Base-by-base conservation (phyloP, 2,888 invertebrate genomes). In the Lithophane socia region DNA sequence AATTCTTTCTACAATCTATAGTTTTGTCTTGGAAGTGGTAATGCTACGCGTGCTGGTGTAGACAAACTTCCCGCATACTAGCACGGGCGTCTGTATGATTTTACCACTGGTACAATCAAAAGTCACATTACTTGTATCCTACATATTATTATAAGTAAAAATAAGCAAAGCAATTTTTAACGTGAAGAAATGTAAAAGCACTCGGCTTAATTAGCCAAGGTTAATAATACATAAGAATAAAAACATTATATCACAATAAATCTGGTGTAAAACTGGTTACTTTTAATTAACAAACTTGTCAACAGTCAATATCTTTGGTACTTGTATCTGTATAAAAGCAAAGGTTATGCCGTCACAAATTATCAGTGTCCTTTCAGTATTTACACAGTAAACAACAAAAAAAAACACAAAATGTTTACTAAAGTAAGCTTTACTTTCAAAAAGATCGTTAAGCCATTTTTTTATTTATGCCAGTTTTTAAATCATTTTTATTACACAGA, bases 191-290 rank as follows among this genome's bases (percentile, higher is more conserved):
- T 79, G 24, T 66, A 61, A 81, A 82, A 60, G 24, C 13, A 47
- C 24, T 8, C 10, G 24, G 52, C n/a, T 13, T 76, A 78, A 68
- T 24, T 67, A 21, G 24, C 24, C 42, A 80, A 82, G 77, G 68
- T 42, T 18, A n/a, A 42, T 44, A 82, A 63, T 29, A 60, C 9
- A 13, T 47, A 54, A 21, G 16, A 64, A 21, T 47, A 37, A 49
- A 64, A 44, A 10, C 1, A 54, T 13, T 75, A 37, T 76, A 79
- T 37, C 52, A 65, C 58, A 60, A 60, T 60, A 52, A 65, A 77
- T 69, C 42, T 29, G 65, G 58, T 16, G 12, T 3, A n/a, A 9
- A 83, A 83, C 80, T 64, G 63, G 84, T 78, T 67, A 37, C 42
- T 61, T 54, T 24, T 13, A 64, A 66, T 64, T 44, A 37, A 18